These are phyloP conservation scores for Ammodytes marinus DNA, from an alignment of 2,113 vertebrate species.

Conservation along the genomic window DNA sequence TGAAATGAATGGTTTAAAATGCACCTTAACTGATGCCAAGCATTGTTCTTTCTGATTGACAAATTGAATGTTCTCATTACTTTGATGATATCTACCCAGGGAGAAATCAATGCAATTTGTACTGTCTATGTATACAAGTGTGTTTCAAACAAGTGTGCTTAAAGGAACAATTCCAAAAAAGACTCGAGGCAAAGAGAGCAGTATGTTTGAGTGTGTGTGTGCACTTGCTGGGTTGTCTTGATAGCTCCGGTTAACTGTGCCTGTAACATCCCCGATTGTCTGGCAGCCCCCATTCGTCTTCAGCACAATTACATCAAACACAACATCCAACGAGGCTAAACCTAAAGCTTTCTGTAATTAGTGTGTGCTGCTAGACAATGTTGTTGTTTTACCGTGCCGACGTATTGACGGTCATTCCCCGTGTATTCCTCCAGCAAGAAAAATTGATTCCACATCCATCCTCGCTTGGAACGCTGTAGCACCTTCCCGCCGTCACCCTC, in stretches of 20 bases:
- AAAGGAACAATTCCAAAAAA: background rate
- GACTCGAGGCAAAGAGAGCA: background rate
- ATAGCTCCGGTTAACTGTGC: conserved; percentile 57
- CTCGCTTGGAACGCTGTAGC: conserved; percentile 92
- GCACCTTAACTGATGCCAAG: no score
- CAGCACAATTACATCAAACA: conserved; percentile 68
- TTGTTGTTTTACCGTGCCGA: conserved; percentile 93
- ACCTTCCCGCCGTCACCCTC: conserved; percentile 85
- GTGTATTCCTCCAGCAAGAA: conserved; percentile 97
- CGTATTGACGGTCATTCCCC: conserved; percentile 95
- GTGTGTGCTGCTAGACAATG: conserved; percentile 24
- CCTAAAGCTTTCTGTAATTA: conserved; percentile 53
- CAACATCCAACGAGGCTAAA: conserved; percentile 48
- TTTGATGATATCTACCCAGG: background rate
- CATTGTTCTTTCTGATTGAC: background rate
- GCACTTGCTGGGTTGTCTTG: conserved; percentile 36
- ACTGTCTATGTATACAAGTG: background rate
- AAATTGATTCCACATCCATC: conserved; percentile 99
- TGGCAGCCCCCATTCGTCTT: conserved; percentile 62
- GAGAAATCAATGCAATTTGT: background rate
- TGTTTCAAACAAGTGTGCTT: background rate
- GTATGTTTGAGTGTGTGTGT: conserved; percentile 16
- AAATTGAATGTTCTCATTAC: background rate
- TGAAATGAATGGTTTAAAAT: background rate
- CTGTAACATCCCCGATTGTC: conserved; percentile 43